Percentiles rank a stretch among this genome's conserved stretches.
Evolutionary conservation across 2,797 vertebrate species (phyloP).

Genomic region (Okamejei kenojei): DNA sequence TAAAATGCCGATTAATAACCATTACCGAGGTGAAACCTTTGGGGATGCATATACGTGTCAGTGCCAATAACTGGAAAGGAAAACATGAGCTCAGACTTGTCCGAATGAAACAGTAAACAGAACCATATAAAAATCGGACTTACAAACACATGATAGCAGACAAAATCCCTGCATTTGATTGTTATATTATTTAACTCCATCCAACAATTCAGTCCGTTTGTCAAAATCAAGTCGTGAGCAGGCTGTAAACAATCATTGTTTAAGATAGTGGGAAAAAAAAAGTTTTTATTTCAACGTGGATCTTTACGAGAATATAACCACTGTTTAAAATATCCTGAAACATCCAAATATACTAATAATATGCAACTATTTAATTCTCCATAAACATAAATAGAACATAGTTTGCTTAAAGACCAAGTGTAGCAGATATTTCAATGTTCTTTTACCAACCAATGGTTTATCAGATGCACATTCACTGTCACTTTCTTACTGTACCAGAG

Average conservation of each 20-base stretch:
- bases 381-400: not conserved
- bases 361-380: not conserved
- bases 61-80: conserved; percentile 6
- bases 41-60: not conserved
- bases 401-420: not conserved
- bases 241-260: not conserved
- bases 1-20: conserved; percentile 1
- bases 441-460: not conserved
- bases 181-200: not conserved
- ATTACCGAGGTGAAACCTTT: conserved; percentile 1
- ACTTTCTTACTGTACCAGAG: not conserved
- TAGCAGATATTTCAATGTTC: not conserved
- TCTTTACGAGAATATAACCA: not conserved
- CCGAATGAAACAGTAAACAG: conserved; percentile 20
- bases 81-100: conserved; percentile 5
- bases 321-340: not conserved
- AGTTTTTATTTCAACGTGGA: not conserved
- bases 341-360: not conserved
- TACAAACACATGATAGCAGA: not conserved
- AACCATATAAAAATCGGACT: not conserved
- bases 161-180: conserved; percentile 16
- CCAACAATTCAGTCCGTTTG: not conserved
- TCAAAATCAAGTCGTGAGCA: not conserved
- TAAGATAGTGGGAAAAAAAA: not conserved
- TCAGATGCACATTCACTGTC: not conserved